Percentiles rank a stretch among this genome's conserved stretches.
phyloP scores from a whole-genome alignment of 1,140 invertebrate species.

The Papilio dardanus region DNA sequence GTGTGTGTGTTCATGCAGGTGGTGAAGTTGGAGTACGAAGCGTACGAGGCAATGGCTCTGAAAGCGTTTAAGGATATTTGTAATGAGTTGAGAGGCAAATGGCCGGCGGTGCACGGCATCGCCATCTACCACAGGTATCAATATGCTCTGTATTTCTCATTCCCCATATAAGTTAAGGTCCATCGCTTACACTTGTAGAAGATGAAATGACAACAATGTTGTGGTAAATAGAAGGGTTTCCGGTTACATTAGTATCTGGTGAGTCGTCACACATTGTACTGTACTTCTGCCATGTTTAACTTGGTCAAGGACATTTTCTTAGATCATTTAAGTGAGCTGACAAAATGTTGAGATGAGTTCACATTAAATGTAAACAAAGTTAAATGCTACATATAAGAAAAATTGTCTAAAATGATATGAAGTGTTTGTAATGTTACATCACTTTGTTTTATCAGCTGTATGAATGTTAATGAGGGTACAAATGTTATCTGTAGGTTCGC shows the following conservation, averaged over 20 bases:
- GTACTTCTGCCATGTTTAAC: too few relatives aligned
- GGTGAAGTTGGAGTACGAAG: slow-evolving; percentile 94
- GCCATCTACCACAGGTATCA: slow-evolving; percentile 90
- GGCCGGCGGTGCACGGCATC: slow-evolving; percentile 89
- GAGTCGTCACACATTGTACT: too few relatives aligned
- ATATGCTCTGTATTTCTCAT: too few relatives aligned
- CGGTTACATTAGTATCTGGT: too few relatives aligned
- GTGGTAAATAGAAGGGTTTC: too few relatives aligned
- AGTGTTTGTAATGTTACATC: background rate
- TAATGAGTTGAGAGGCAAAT: slow-evolving; percentile 86
- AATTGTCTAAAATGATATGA: background rate
- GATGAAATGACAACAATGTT: too few relatives aligned
- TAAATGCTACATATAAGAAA: background rate
- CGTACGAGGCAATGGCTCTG: slow-evolving; percentile 95
- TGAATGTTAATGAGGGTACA: background rate
- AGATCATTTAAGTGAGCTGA: too few relatives aligned
- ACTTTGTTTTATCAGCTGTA: background rate
- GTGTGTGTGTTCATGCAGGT: slow-evolving; percentile 81
- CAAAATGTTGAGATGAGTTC: too few relatives aligned
- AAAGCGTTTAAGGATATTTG: slow-evolving; percentile 93
- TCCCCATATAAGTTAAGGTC: too few relatives aligned
- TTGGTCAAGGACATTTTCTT: too few relatives aligned
- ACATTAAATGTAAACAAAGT: too few relatives aligned
- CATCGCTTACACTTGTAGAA: too few relatives aligned
- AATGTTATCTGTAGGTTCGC: background rate